phyloP scores from a whole-genome alignment of 2,888 invertebrate species.

The Heliconius ismenius region DNA sequence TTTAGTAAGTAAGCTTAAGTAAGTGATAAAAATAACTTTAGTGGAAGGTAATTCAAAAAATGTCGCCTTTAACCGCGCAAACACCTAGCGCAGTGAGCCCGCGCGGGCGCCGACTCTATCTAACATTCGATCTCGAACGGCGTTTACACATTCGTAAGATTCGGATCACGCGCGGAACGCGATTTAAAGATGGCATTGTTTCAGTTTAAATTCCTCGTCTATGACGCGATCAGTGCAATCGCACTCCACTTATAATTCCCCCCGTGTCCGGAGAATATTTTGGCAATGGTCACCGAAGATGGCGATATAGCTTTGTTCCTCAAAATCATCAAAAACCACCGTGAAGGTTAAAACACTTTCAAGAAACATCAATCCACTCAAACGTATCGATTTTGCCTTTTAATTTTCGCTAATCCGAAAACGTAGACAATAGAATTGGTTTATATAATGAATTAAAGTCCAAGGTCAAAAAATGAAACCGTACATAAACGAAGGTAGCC shows the following conservation, averaged over 20 bases:
- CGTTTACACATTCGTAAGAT: constrained; percentile 48
- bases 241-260: constrained; percentile 55
- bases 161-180: constrained; percentile 63
- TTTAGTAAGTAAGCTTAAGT: constrained; percentile 7
- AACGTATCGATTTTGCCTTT: constrained; percentile 30
- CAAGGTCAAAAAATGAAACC: constrained; percentile 76
- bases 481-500: constrained; percentile 65
- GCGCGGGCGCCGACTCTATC: constrained; percentile 41
- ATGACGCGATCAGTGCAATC: constrained; percentile 68
- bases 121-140: constrained; percentile 41
- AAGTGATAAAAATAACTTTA: constrained; percentile 23
- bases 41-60: constrained; percentile 33
- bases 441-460: constrained; percentile 58
- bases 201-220: constrained; percentile 73
- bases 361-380: constrained; percentile 20
- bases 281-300: constrained; percentile 53
- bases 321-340: constrained; percentile 14
- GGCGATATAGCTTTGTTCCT: constrained; percentile 31
- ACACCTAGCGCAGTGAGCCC: constrained; percentile 21
- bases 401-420: constrained; percentile 43
- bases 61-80: constrained; percentile 36
- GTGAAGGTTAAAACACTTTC: constrained; percentile 4
- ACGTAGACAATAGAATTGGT: constrained; percentile 51
- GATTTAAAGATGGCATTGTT: constrained; percentile 70
- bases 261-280: constrained; percentile 56